phyloP scores from a whole-genome alignment of 2,113 vertebrate species.

The Saiga tatarica region DNA sequence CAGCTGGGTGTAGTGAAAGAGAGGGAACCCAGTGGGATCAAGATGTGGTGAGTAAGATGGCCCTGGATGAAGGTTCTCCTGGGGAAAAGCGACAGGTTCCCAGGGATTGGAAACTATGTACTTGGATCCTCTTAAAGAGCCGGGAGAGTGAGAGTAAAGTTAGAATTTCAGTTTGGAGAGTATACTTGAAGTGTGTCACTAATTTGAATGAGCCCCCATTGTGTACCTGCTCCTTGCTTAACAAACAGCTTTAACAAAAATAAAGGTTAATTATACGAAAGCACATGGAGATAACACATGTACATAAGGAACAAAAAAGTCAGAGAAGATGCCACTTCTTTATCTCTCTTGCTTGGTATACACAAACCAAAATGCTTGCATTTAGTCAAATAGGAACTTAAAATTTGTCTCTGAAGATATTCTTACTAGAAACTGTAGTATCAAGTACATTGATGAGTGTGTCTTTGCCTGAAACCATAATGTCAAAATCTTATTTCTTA shows the following conservation, averaged over 20 bases:
- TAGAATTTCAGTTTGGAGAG: neutral
- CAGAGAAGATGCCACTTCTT: neutral
- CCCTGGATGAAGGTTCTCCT: neutral
- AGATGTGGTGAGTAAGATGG: neutral
- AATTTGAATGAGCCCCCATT: neutral
- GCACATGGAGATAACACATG: neutral
- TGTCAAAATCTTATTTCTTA: neutral
- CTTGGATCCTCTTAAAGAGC: neutral
- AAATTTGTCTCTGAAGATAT: neutral
- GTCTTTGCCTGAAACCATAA: neutral
- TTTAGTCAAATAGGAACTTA: neutral
- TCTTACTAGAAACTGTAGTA: neutral
- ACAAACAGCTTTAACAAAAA: neutral
- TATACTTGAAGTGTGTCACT: neutral
- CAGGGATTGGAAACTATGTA: neutral
- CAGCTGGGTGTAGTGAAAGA: neutral
- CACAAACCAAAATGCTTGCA: neutral
- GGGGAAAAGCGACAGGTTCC: no score
- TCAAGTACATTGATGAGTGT: neutral
- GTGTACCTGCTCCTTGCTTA: neutral
- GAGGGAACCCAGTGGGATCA: neutral
- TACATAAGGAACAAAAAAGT: neutral
- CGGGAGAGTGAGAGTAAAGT: neutral
- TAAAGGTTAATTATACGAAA: neutral
- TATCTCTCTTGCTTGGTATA: neutral